A percentile compares a stretch with the other conserved stretches of the same genome.
Evolutionary conservation across 2,113 vertebrate species (phyloP).

Genomic region (Phaetusa simplex): DNA sequence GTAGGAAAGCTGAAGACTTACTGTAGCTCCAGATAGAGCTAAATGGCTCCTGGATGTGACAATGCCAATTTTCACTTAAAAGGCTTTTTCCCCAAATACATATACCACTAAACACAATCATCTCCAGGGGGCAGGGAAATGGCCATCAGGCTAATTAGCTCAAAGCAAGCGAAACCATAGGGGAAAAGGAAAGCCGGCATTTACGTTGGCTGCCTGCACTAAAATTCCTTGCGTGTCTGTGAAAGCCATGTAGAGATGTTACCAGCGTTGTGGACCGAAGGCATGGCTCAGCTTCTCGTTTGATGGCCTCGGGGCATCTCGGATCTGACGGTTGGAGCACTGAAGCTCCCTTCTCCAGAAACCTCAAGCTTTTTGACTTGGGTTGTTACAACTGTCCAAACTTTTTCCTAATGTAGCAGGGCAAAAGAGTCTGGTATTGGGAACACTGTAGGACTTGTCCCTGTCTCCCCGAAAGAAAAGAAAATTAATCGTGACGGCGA

Average conservation of each 20-base stretch:
- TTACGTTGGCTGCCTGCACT: not conserved
- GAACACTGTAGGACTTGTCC: not conserved
- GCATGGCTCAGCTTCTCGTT: not conserved
- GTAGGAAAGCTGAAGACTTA: not conserved
- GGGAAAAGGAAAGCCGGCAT: not conserved
- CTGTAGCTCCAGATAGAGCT: not conserved
- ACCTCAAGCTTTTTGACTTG: not conserved
- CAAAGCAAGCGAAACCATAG: not conserved
- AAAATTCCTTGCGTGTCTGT: not conserved
- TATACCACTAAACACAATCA: not conserved
- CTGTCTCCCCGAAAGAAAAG: not conserved
- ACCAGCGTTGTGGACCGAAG: not conserved
- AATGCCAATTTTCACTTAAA: constrained; percentile 27
- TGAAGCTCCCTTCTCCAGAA: not conserved
- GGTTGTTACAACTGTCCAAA: not conserved
- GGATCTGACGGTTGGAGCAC: not conserved
- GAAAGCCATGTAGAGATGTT: not conserved
- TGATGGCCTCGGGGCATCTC: not conserved
- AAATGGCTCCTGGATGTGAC: not conserved
- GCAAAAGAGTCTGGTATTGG: not conserved
- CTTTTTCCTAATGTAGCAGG: not conserved
- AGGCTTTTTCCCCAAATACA: constrained; percentile 20
- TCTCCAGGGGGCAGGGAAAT: constrained; percentile 27
- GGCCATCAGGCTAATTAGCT: constrained; percentile 46
- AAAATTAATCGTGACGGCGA: not conserved